These are phyloP conservation scores for Xenus cinereus DNA, from an alignment of 2,113 vertebrate genomes.

Conservation along the genomic window DNA sequence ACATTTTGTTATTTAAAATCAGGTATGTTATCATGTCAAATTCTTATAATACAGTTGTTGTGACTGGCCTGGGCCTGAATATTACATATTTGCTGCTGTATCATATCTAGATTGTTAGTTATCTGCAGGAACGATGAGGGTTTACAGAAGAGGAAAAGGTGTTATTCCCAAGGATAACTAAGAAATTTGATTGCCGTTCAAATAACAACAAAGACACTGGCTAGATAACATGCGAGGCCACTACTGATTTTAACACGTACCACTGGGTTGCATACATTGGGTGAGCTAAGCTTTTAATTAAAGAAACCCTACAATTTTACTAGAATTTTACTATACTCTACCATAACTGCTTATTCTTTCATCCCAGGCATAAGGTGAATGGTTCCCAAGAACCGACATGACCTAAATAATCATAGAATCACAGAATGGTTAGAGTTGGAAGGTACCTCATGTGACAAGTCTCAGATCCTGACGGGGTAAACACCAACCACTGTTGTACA, in stretches of 20 bases:
- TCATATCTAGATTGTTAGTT: not conserved
- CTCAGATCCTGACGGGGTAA: not conserved
- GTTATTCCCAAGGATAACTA: not conserved
- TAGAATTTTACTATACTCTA: not conserved
- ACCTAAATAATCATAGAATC: not conserved
- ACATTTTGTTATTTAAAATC: not conserved
- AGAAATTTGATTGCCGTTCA: not conserved
- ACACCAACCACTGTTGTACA: not conserved
- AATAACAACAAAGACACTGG: not conserved
- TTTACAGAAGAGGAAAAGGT: not conserved
- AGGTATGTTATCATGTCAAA: not conserved
- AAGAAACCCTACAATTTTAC: not conserved
- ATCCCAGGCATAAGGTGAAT: not conserved
- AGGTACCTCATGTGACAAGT: not conserved
- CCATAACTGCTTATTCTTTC: not conserved
- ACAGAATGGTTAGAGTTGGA: too few species aligned
- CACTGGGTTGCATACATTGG: not conserved
- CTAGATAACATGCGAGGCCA: not conserved
- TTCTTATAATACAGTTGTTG: not conserved
- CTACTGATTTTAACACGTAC: not conserved
- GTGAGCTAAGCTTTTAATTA: not conserved
- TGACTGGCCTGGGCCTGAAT: not conserved
- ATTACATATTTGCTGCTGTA: not conserved
- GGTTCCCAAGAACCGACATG: not conserved
- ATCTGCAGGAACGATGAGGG: not conserved